Percentiles rank a stretch among this genome's conserved stretches.
Evolutionary conservation across 2,797 vertebrate genomes (phyloP).

Genomic region (Xiphophorus birchmanni): DNA sequence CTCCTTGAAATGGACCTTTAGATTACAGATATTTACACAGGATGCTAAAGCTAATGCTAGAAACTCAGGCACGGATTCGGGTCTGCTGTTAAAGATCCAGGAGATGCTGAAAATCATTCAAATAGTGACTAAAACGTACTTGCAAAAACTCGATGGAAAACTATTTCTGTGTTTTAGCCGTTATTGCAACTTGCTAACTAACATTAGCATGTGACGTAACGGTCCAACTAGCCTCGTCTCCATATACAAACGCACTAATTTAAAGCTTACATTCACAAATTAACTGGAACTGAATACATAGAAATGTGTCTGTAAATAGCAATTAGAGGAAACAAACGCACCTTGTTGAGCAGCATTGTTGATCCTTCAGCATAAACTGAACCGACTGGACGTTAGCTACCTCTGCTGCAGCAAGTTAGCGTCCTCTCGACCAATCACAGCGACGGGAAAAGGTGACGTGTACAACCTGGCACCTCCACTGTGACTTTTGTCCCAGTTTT

Average conservation of each 20-base stretch:
- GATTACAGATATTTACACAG: not conserved
- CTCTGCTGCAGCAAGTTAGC: not conserved
- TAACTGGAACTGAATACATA: accelerated
- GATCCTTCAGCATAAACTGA: not conserved
- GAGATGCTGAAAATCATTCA: not conserved
- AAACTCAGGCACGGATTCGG: not conserved
- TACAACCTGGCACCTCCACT: accelerated
- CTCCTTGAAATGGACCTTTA: not conserved
- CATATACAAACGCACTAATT: not conserved
- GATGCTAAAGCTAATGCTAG: not conserved
- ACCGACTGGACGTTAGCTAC: not conserved
- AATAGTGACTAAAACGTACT: not conserved
- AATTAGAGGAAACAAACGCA: slow-evolving; percentile 4
- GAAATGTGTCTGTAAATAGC: accelerated
- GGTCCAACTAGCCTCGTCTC: not conserved
- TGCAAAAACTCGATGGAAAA: not conserved
- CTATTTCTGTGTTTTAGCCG: not conserved
- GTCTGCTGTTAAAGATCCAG: not conserved
- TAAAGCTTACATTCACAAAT: not conserved
- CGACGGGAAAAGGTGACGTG: slow-evolving; percentile 46
- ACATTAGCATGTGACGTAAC: slow-evolving; percentile 10
- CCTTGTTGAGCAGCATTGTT: slow-evolving; percentile 78
- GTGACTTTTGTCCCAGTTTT: slow-evolving; percentile 72
- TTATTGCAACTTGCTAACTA: slow-evolving; percentile 8
- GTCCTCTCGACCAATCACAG: slow-evolving; percentile 62